A percentile compares a stretch with the other conserved stretches of the same genome.
Evolutionary conservation across 2,797 vertebrate species (phyloP).

Genomic region (Arctocebus calabarensis): DNA sequence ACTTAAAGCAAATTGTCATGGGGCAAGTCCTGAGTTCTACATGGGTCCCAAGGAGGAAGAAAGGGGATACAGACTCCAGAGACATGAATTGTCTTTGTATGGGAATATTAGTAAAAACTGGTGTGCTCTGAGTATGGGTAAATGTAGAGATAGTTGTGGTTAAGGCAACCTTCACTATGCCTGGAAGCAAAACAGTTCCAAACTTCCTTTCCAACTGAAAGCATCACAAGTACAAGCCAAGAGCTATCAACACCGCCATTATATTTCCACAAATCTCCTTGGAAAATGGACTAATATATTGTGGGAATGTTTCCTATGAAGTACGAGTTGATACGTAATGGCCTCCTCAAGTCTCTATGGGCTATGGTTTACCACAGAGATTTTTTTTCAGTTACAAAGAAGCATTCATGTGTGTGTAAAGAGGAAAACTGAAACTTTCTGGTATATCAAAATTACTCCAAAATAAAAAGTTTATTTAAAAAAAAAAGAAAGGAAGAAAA

Average conservation of each 20-base stretch:
- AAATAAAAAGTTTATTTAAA: too few species aligned
- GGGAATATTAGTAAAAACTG: neutral
- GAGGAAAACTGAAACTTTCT: too few species aligned
- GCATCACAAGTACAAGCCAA: neutral
- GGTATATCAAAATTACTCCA: too few species aligned
- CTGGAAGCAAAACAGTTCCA: neutral
- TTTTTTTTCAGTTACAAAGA: neutral
- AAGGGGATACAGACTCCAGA: too few species aligned
- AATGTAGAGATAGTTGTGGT: neutral
- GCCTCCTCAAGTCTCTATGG: neutral
- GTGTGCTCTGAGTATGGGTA: too few species aligned
- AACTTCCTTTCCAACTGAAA: neutral
- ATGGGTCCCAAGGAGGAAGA: neutral
- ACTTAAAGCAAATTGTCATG: rapidly evolving
- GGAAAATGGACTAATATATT: neutral
- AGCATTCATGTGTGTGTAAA: neutral
- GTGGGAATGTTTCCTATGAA: neutral
- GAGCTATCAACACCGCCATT: too few species aligned
- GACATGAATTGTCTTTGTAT: too few species aligned
- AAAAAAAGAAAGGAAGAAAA: neutral
- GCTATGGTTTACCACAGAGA: neutral
- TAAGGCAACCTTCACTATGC: neutral
- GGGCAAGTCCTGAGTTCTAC: neutral
- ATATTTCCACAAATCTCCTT: neutral
- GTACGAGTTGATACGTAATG: neutral